phyloP scores from a whole-genome alignment of 2,113 vertebrate genomes.

The Rhabdomys dilectus region DNA sequence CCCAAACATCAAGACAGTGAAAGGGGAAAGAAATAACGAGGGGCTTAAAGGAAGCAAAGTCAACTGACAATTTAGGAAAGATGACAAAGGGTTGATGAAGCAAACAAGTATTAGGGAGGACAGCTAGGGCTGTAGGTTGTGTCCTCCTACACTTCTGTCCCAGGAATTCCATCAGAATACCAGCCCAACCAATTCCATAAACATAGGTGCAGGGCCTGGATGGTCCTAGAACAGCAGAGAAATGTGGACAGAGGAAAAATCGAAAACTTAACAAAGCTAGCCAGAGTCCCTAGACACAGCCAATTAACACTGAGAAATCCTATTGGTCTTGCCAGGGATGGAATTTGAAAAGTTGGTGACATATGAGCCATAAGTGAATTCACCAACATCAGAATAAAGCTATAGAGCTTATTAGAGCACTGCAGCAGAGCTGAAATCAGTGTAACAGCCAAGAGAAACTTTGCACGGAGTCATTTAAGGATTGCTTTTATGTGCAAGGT shows the following conservation, averaged over 20 bases:
- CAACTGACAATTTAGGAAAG: neutral
- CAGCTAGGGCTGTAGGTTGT: no score
- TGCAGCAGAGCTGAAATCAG: neutral
- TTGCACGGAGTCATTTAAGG: neutral
- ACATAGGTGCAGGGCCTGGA: no score
- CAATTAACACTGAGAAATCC: neutral
- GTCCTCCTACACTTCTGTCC: neutral
- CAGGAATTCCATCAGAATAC: neutral
- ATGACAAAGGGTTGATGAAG: no score
- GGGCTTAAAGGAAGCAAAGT: neutral
- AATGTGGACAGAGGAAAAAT: neutral
- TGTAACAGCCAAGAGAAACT: neutral
- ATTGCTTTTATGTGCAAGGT: neutral
- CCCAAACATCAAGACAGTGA: neutral
- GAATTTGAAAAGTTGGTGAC: neutral
- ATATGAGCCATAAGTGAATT: neutral
- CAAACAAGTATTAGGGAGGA: neutral
- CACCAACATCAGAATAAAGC: neutral
- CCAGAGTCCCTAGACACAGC: neutral
- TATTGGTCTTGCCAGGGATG: neutral
- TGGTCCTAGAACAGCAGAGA: neutral
- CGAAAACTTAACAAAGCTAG: neutral
- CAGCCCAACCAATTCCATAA: neutral
- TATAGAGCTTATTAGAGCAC: neutral
- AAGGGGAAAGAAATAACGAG: neutral